Conservation (phyloP, 2,113 vertebrate species). For the Seriola rivoliana region DNA sequence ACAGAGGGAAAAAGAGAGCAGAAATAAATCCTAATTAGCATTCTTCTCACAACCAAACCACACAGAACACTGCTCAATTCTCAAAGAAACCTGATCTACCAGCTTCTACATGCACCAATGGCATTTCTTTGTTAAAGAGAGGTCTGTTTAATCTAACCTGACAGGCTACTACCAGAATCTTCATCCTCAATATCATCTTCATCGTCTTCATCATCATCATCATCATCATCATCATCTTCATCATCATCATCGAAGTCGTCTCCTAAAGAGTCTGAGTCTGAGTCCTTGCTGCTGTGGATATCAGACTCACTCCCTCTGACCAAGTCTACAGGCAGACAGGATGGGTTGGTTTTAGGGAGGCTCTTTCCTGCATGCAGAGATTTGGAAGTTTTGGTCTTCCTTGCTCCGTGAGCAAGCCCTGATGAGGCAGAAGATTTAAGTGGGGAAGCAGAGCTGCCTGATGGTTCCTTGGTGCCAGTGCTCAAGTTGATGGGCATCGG, state of each 20-base stretch:
- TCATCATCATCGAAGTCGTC: slow-evolving; percentile 89
- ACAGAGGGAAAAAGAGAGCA: slow-evolving; percentile 29
- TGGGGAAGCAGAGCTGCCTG: slow-evolving; percentile 75
- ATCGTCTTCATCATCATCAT: slow-evolving; percentile 86
- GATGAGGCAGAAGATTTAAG: slow-evolving; percentile 82
- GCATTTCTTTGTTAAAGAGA: slow-evolving; percentile 13
- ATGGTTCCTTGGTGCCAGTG: slow-evolving; percentile 83
- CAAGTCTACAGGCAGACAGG: slow-evolving; percentile 84
- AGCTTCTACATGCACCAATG: slow-evolving; percentile 3
- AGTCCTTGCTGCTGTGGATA: slow-evolving; percentile 92
- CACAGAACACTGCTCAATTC: slow-evolving; percentile 8
- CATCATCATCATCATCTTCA: slow-evolving; percentile 86
- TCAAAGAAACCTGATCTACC: not conserved
- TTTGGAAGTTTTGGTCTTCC: slow-evolving; percentile 84
- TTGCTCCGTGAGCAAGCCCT: slow-evolving; percentile 78
- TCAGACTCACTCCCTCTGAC: slow-evolving; percentile 90
- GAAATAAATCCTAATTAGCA: slow-evolving; percentile 44
- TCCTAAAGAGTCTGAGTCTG: slow-evolving; percentile 90
- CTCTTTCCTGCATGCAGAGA: slow-evolving; percentile 73
- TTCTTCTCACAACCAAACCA: slow-evolving; percentile 36
- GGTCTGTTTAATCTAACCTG: slow-evolving; percentile 83
- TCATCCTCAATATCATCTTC: slow-evolving; percentile 83
- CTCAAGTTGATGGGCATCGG: slow-evolving; percentile 90
- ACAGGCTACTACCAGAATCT: slow-evolving; percentile 93
- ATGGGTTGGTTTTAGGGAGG: slow-evolving; percentile 74